Base-by-base conservation (phyloP, 2,797 vertebrate genomes). In the Darevskia nairensis region DNA sequence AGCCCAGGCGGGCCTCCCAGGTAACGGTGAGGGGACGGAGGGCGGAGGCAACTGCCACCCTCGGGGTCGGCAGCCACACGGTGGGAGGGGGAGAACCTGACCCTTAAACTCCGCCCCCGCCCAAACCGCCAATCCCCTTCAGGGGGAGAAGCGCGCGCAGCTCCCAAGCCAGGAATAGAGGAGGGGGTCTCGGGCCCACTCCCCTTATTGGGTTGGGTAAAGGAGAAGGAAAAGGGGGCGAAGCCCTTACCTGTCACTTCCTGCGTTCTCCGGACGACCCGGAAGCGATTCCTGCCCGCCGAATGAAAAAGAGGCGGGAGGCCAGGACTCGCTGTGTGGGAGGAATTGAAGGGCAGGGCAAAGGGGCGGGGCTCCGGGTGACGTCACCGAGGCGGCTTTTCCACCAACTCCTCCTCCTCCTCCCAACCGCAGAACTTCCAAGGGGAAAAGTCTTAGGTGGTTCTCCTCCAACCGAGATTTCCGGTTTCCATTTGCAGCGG, bases 161-260 rank as follows among this genome's bases (percentile, higher is more conserved):
- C n/a, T 21, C 4, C 6, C 29, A 1, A 50, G 78, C 55, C 25
- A 27, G 68, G 1, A 11, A 46, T 15, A 29, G 77, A n/a, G 68
- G 59, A 27, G 32, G 83, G 86, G 84, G 83, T 76, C 77, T 1
- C 6, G 0, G 3, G 9, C 79, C 83, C 83, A 50, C 83, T 89
- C 88, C 71, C 8, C 71, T 80, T 80, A 46, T 39, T 41, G 41
- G 17, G 32, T 13, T 8, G 25, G 78, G 2, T 3, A 21, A 11
- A 39, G 59, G 2, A 4, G 32, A 21, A 27, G 13, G 6, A 17
- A 5, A 7, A 39, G 2, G 25, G 69, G 4, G 68, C 50, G 66
- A 72, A 66, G 35, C 27, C 1, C 6, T 90, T 87, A 90, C 89
- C 89, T 90, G 86, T 25, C 77, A 81, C 88, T 72, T 89, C 84